phyloP scores from a whole-genome alignment of 2,113 vertebrate genomes.

The Xiphophorus maculatus region DNA sequence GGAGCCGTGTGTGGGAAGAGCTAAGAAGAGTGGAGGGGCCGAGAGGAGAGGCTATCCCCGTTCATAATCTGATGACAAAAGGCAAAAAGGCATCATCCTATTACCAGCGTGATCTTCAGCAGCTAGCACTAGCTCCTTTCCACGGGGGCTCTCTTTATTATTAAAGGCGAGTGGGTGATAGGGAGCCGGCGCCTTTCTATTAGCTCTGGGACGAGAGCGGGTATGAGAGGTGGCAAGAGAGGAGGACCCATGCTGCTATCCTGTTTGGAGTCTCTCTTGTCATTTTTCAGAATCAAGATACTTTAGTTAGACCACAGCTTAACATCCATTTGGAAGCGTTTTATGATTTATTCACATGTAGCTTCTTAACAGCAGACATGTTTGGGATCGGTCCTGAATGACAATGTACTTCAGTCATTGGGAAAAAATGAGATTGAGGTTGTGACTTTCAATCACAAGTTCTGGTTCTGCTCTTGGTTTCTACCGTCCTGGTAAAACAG shows the following conservation, averaged over 20 bases:
- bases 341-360: not conserved
- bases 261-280: constrained; percentile 46
- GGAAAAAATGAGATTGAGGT: no score
- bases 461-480: no score
- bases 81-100: constrained; percentile 99
- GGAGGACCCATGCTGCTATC: constrained; percentile 66
- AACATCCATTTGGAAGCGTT: constrained; percentile 7
- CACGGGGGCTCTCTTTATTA: constrained; percentile 92
- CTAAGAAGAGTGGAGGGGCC: constrained; percentile 56
- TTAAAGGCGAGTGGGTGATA: constrained; percentile 76
- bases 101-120: constrained; percentile 97
- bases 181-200: constrained; percentile 50
- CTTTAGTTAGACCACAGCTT: constrained; percentile 45
- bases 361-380: not conserved
- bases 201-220: constrained; percentile 64
- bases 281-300: constrained; percentile 38
- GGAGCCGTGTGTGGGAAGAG: constrained; percentile 60
- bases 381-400: rapidly evolving
- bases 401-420: not conserved
- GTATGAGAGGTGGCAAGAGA: constrained; percentile 41
- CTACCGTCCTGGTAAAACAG: no score
- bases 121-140: constrained; percentile 95
- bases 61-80: constrained; percentile 99
- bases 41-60: constrained; percentile 87
- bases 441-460: no score